Evolutionary conservation across 2,113 vertebrate species (phyloP), one percentile per base, ranked within the genome.

Genomic region (Poecile atricapillus): DNA sequence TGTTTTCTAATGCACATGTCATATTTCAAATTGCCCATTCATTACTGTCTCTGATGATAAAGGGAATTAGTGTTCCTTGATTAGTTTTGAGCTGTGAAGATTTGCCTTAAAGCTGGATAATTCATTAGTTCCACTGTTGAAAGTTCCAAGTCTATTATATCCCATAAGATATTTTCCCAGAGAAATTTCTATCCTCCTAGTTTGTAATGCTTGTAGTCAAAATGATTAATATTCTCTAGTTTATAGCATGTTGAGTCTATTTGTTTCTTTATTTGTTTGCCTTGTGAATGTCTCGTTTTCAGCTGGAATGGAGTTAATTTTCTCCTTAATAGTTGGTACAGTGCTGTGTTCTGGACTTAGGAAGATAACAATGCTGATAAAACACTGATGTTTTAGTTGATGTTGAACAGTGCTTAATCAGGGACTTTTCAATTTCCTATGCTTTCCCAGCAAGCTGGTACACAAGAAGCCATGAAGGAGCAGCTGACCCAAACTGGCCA

Each of bases 51-150:
- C 13, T 28, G 50, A 73, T 73, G 63, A 92, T 86, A 86, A 89
- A 73, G 5, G 25, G 37, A 86, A 94, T 93, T 88, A 86, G 31
- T 53, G 31, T 90, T 94, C 56, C 67, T 44, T 73, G 55, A 95
- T 86, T 88, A 88, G 53, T 85, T 93, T 63, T 88, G 46, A 86
- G 49, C 58, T 60, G 37, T 49, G 67, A 73, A 80, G 58, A 88
- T 92, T 60, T 86, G 37, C 83, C 19, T 23, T 92, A 94, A 90
- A 94, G 83, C 39, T 83, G 67, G 67, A 62, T 95, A 80, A 92
- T 92, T 86, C 80, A 90, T 95, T 86, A 94, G 67, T 86, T 41
- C 80, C 46, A 23, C 37, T 60, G 24, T 73, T 90, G 63, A 73
- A 90, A 92, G 37, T 95, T 94, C 41, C 67, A 69, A 86, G 46